Percentiles rank a stretch among this genome's conserved stretches.
These are phyloP conservation scores for Nymphalis c-album DNA, from an alignment of 2,888 invertebrate genomes.

Conservation along the genomic window DNA sequence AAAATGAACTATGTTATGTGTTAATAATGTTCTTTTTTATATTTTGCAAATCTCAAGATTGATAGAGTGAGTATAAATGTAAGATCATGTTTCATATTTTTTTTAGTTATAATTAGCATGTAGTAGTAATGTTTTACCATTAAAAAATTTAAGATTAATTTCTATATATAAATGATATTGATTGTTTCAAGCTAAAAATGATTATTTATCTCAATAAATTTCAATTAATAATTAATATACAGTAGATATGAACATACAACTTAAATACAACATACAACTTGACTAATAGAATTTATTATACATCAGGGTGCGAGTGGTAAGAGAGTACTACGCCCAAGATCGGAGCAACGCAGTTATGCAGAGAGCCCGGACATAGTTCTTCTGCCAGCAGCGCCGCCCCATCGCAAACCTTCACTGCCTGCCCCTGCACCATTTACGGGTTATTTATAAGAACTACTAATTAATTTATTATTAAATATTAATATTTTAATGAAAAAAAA, in stretches of 20 bases:
- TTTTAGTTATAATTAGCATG: not conserved
- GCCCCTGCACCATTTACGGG: constrained; percentile 64
- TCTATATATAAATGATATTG: not conserved
- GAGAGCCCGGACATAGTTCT: constrained; percentile 89
- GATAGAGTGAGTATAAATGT: constrained; percentile 44
- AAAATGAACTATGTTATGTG: not conserved
- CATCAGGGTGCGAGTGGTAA: constrained; percentile 75
- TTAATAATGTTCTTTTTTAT: constrained; percentile 21
- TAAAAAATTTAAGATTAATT: not conserved
- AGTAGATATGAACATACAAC: too few species aligned
- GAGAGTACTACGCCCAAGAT: constrained; percentile 90
- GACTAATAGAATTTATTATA: not conserved
- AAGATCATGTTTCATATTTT: constrained; percentile 19
- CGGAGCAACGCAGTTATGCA: constrained; percentile 91
- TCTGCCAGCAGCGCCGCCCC: constrained; percentile 81
- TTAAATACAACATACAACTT: too few species aligned
- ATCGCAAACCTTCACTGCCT: constrained; percentile 60
- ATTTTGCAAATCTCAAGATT: constrained; percentile 40
- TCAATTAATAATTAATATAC: too few species aligned
- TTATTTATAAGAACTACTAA: constrained; percentile 36
- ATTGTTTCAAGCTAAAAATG: too few species aligned
- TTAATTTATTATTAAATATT: too few species aligned
- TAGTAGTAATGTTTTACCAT: not conserved
- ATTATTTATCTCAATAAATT: too few species aligned
- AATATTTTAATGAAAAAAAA: too few species aligned